These are phyloP conservation scores for Talpa occidentalis DNA, from an alignment of 2,113 vertebrate genomes.

Conservation along the genomic window DNA sequence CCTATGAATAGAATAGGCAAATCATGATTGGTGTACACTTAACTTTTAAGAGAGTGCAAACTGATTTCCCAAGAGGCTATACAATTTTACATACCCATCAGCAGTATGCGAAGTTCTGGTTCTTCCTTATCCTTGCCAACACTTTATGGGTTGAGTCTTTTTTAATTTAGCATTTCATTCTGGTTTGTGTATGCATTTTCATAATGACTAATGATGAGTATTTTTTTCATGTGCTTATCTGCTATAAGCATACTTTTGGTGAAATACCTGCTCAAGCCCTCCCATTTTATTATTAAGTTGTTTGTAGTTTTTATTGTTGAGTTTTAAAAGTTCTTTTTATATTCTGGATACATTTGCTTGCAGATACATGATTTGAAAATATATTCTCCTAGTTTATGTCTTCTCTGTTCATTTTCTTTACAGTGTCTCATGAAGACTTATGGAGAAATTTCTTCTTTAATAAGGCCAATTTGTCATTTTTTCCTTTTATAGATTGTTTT, in stretches of 20 bases:
- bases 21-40: neutral
- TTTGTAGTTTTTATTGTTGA: neutral
- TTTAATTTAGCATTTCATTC: neutral
- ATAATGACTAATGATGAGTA: neutral
- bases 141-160: neutral
- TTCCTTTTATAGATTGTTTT: neutral
- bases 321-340: conserved; percentile 4
- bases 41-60: conserved; percentile 20
- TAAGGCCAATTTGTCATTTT: neutral
- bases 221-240: neutral
- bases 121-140: neutral
- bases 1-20: neutral
- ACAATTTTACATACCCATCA: neutral
- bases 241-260: neutral
- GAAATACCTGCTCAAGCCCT: neutral
- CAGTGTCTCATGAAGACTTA: neutral
- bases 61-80: neutral
- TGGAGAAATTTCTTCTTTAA: neutral
- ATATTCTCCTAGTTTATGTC: neutral
- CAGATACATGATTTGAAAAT: neutral
- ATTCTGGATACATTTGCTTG: neutral
- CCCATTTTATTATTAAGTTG: neutral
- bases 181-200: neutral
- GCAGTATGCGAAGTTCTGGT: neutral
- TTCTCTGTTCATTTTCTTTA: neutral